A percentile compares a stretch with the other conserved stretches of the same genome.
Conservation (phyloP, 2,113 vertebrate species). For the Rhinopomastus cyanomelas region DNA sequence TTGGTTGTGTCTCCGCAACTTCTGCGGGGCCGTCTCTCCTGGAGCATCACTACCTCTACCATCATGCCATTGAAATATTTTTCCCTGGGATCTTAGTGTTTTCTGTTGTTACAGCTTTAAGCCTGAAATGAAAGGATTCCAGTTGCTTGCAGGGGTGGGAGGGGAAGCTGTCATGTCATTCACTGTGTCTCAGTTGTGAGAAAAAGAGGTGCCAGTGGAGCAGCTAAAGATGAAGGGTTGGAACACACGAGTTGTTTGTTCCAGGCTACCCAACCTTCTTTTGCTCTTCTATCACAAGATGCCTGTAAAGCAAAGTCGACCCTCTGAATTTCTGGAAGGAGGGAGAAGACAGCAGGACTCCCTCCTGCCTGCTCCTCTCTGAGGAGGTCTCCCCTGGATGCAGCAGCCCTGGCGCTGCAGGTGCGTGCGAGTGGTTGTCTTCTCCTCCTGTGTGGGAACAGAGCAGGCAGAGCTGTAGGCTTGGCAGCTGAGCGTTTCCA, state of each 20-base stretch:
- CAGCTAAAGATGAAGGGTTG: neutral
- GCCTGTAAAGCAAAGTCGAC: neutral
- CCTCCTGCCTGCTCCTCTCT: neutral
- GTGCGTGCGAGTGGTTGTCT: neutral
- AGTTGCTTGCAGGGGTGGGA: neutral
- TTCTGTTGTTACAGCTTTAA: neutral
- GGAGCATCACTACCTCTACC: neutral
- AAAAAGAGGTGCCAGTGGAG: neutral
- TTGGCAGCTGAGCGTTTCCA: slow-evolving; percentile 38
- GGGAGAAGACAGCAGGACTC: neutral
- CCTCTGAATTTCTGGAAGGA: neutral
- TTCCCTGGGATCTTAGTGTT: neutral
- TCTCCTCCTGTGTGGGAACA: slow-evolving; percentile 41
- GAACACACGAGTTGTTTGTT: neutral
- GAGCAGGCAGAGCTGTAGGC: slow-evolving; percentile 9
- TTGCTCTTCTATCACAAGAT: neutral
- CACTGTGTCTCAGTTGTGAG: neutral
- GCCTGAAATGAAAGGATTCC: neutral
- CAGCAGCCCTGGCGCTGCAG: neutral
- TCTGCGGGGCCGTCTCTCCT: neutral
- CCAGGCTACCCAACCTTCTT: neutral
- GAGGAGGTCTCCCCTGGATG: neutral
- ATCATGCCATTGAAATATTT: neutral
- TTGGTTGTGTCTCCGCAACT: neutral
- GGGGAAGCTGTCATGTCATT: neutral